These are phyloP conservation scores for Drosophila paracracens DNA, from an alignment of 2,888 invertebrate species.

Conservation along the genomic window DNA sequence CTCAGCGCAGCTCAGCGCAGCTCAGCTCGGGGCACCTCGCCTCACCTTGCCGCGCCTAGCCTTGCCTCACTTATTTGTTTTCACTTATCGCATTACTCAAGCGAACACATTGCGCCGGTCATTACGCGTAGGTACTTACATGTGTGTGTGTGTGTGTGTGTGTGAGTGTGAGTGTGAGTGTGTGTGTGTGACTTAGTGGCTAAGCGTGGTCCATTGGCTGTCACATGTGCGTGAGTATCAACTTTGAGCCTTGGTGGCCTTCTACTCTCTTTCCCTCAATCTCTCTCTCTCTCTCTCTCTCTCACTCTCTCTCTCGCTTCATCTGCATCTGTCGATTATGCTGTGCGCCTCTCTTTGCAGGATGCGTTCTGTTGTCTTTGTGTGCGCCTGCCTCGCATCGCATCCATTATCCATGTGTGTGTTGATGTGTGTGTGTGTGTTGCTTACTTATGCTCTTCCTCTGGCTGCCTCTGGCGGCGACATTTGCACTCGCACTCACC, in stretches of 20 bases:
- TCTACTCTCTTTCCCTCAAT: slow-evolving; percentile 12
- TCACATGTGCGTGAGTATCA: slow-evolving; percentile 33
- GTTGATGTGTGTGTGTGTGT: neutral
- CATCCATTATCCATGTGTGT: slow-evolving; percentile 35
- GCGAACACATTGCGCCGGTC: slow-evolving; percentile 35
- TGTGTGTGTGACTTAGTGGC: neutral
- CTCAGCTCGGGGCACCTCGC: neutral
- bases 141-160: too few relatives aligned
- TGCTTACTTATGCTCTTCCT: slow-evolving; percentile 7
- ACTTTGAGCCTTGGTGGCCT: slow-evolving; percentile 42
- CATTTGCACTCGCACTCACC: slow-evolving; percentile 74
- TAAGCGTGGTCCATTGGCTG: slow-evolving; percentile 12
- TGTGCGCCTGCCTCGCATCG: slow-evolving; percentile 24
- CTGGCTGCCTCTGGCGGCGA: slow-evolving; percentile 51
- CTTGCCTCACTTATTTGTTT: slow-evolving; percentile 70
- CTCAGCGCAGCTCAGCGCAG: neutral
- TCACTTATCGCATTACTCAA: slow-evolving; percentile 72
- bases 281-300: neutral
- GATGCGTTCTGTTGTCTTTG: slow-evolving; percentile 5
- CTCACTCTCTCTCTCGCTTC: slow-evolving; percentile 5
- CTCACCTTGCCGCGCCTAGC: neutral
- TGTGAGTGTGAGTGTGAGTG: too few relatives aligned
- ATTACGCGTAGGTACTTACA: slow-evolving; percentile 39
- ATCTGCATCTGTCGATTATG: slow-evolving; percentile 67
- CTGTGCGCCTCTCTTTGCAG: slow-evolving; percentile 15